Conservation (phyloP, 2,113 vertebrate genomes). For the Conger conger region DNA sequence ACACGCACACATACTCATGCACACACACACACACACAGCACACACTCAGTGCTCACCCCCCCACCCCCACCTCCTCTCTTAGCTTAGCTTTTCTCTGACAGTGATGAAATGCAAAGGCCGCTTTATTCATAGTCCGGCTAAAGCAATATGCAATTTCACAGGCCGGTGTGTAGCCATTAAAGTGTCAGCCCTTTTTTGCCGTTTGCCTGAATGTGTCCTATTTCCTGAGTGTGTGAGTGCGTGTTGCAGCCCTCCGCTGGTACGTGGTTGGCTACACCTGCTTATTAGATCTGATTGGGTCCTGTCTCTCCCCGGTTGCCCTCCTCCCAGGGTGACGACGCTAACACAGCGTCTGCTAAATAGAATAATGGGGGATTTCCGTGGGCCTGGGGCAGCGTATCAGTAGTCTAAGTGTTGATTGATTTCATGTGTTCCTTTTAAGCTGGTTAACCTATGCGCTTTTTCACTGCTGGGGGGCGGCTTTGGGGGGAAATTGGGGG, state of each 20-base stretch:
- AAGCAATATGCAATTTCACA: slow-evolving; percentile 10
- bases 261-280: slow-evolving; percentile 13
- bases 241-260: neutral
- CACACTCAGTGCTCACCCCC: neutral
- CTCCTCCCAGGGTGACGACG: neutral
- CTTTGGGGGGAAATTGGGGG: neutral
- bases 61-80: too few relatives aligned
- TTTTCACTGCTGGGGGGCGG: neutral
- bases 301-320: neutral
- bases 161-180: neutral
- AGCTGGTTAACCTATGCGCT: neutral
- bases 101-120: neutral
- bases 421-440: slow-evolving; percentile 19
- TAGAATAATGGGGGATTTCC: slow-evolving; percentile 17
- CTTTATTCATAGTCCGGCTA: slow-evolving; percentile 11
- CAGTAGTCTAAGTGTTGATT: neutral
- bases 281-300: slow-evolving; percentile 3
- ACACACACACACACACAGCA: neutral
- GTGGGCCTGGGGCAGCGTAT: neutral
- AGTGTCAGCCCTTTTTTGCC: slow-evolving; percentile 2
- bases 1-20: neutral
- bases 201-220: slow-evolving; percentile 18
- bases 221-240: slow-evolving; percentile 14
- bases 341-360: neutral
- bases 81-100: neutral